Conservation (phyloP, 1,140 invertebrate species). For the Apis mellifera region Amel_HAv3.1 CM009945.2:5815001-5815500, state of each 20-base stretch:
- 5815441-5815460: slow-evolving; percentile 65
- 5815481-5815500: not conserved
- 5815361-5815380: slow-evolving; percentile 84
- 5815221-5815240: slow-evolving; percentile 50
- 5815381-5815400: slow-evolving; percentile 83
- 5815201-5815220: slow-evolving; percentile 63
- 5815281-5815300: not conserved
- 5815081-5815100: slow-evolving; percentile 10
- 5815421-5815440: slow-evolving; percentile 68
- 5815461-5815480: slow-evolving; percentile 40
- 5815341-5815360: slow-evolving; percentile 86
- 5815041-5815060: not conserved
- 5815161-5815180: slow-evolving; percentile 67
- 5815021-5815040: not conserved
- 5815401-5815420: slow-evolving; percentile 48
- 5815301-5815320: slow-evolving; percentile 13
- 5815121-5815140: slow-evolving; percentile 42
- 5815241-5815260: slow-evolving; percentile 29
- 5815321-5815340: slow-evolving; percentile 51
- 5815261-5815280: slow-evolving; percentile 5
- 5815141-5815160: slow-evolving; percentile 62
- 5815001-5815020: not conserved
- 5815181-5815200: slow-evolving; percentile 70
- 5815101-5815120: not conserved
- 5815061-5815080: not conserved